Percentiles rank a stretch among this genome's conserved stretches.
Evolutionary conservation across 2,888 invertebrate genomes (phyloP).

Genomic region (Tipula helvola): DNA sequence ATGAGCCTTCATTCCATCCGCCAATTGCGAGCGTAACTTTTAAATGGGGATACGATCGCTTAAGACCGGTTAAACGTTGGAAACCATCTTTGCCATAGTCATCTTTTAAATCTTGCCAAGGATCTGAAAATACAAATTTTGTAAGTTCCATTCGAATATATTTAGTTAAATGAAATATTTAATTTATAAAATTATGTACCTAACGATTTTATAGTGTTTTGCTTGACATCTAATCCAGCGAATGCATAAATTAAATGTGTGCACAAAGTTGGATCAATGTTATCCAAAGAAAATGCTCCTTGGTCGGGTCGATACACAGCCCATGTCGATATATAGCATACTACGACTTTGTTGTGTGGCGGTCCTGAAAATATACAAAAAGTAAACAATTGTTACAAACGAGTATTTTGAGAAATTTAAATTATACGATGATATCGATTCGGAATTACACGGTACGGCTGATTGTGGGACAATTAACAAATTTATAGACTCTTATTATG

Average conservation of each 20-base stretch:
- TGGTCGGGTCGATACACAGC: constrained; percentile 55
- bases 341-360: constrained; percentile 58
- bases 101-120: constrained; percentile 64
- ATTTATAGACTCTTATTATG: too few species aligned
- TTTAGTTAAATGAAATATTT: neutral
- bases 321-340: constrained; percentile 73
- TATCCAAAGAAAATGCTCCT: constrained; percentile 51
- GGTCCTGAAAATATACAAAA: constrained; percentile 40
- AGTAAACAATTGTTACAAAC: neutral
- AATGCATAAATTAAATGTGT: constrained; percentile 75
- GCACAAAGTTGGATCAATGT: constrained; percentile 62
- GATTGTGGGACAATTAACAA: too few species aligned
- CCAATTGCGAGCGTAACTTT: constrained; percentile 69
- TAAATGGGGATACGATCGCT: constrained; percentile 53
- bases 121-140: constrained; percentile 40
- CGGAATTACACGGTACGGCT: too few species aligned
- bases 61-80: constrained; percentile 52
- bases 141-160: neutral
- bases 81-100: constrained; percentile 62
- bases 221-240: constrained; percentile 56
- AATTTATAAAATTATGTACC: constrained; percentile 33
- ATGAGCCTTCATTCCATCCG: constrained; percentile 85
- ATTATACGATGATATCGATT: too few species aligned
- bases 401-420: neutral
- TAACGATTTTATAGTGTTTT: constrained; percentile 54